Conservation (phyloP, 2,113 vertebrate species). For the Canis aureus region DNA sequence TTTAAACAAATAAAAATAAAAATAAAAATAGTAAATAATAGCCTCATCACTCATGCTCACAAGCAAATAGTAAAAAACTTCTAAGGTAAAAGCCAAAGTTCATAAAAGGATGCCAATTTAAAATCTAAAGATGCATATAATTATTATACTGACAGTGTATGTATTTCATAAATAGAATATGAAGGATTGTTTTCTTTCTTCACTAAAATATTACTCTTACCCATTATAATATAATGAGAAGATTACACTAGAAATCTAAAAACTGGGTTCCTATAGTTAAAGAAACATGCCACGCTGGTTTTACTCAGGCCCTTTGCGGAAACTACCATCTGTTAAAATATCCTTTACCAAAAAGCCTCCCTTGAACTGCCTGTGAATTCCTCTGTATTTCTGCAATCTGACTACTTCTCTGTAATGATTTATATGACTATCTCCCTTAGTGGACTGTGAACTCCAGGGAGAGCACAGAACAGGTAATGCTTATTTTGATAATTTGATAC, state of each 20-base stretch:
- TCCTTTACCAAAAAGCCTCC: not conserved
- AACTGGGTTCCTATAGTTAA: not conserved
- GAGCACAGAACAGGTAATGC: not conserved
- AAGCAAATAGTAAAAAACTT: conserved; percentile 30
- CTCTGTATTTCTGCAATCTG: not conserved
- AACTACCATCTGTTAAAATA: not conserved
- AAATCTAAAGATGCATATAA: conserved; percentile 5
- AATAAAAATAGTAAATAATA: too few species aligned
- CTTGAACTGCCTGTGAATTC: not conserved
- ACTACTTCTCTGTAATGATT: too few species aligned
- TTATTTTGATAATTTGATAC: not conserved
- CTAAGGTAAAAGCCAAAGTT: conserved; percentile 59
- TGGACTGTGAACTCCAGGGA: not conserved
- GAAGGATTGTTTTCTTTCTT: not conserved
- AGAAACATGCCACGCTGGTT: not conserved
- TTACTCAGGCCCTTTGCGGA: not conserved
- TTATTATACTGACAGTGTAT: not conserved
- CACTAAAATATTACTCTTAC: not conserved
- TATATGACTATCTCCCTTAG: not conserved
- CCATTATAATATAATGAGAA: not conserved
- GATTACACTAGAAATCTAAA: not conserved
- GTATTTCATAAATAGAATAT: not conserved
- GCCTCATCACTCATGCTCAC: not conserved
- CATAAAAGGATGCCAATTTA: conserved; percentile 13
- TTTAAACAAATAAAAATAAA: too few species aligned